Evolutionary conservation across 2,797 vertebrate species (phyloP), one percentile per base, ranked within the genome.

Genomic region (Anabas testudineus): DNA sequence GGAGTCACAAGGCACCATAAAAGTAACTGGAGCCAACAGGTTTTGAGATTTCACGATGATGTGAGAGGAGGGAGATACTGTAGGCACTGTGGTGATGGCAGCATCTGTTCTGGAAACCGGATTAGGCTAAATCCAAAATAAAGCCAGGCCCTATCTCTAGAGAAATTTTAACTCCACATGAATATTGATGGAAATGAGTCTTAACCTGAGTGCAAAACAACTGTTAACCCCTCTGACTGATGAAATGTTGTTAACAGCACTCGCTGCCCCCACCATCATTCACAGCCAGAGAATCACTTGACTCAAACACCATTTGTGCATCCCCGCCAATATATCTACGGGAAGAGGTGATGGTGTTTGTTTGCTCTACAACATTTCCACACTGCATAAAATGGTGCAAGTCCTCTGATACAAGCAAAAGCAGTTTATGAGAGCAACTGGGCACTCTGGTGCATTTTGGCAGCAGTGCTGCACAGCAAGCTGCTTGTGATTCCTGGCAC

Each of bases 171-270:
- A 39, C 66, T 72, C 60, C 26, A 53, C 74, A 83, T 89, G 77
- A 90, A 89, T 85, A 83, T 82, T 88, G 79, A 91, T 87, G 76
- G 62, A 28, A 79, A 80, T 58, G n/a, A 53, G 78, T 81, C 82
- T 87, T 73, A 79, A 74, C 78, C 67, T n/a, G 75, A 83, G 78
- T 28, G 72, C 64, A 85, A 77, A 88, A 87, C 80, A 90, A 78
- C 72, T 42, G 71, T 87, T 86, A 85, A 90, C 86, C 87, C 71
- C 52, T 59, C 65, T 83, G 62, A 67, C 61, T 36, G 73, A 47
- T 82, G 21, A 81, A 85, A 89, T 73, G 54, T 72, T 73, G 54
- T 72, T 46, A 70, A 80, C 75, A 76, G 55, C 30, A 52, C 21
- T 58, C 28, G 13, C 60, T 70, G 59, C 57, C 68, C 73, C 73